Evolutionary conservation across 2,797 vertebrate species (phyloP).

Genomic region (Sibirionetta formosa): DNA sequence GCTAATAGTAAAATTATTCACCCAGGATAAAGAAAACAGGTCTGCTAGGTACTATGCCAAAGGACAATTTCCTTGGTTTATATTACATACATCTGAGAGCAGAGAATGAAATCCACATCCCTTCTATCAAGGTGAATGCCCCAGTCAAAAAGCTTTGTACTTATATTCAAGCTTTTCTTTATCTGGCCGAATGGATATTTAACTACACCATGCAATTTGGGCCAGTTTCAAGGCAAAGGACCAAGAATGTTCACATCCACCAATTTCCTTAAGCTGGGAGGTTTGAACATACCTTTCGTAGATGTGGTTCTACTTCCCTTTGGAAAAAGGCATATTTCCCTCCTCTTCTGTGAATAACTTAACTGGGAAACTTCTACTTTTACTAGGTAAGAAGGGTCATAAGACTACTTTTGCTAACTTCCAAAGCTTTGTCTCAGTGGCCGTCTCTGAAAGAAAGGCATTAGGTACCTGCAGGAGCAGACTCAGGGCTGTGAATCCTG

Average conservation of each 20-base stretch:
- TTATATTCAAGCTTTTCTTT: not conserved
- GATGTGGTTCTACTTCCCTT: not conserved
- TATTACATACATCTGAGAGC: not conserved
- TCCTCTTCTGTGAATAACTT: not conserved
- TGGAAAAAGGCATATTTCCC: not conserved
- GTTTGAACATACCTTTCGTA: not conserved
- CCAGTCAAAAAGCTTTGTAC: not conserved
- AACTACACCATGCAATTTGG: not conserved
- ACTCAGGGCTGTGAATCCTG: not conserved
- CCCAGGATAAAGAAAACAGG: not conserved
- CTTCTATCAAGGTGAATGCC: not conserved
- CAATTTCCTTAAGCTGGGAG: not conserved
- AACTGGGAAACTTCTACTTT: not conserved
- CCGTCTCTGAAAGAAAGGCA: not conserved
- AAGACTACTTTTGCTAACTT: not conserved
- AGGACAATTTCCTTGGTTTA: not conserved
- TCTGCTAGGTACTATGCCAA: not conserved
- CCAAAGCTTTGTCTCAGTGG: not conserved
- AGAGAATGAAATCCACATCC: not conserved
- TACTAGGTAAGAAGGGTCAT: not conserved
- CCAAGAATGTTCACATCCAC: rapidly evolving
- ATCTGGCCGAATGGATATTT: not conserved
- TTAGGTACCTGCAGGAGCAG: not conserved
- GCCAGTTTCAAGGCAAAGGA: not conserved
- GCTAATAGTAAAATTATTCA: not conserved